Evolutionary conservation across 2,888 invertebrate species (phyloP).

Genomic region (Ernsta delagoae): DNA sequence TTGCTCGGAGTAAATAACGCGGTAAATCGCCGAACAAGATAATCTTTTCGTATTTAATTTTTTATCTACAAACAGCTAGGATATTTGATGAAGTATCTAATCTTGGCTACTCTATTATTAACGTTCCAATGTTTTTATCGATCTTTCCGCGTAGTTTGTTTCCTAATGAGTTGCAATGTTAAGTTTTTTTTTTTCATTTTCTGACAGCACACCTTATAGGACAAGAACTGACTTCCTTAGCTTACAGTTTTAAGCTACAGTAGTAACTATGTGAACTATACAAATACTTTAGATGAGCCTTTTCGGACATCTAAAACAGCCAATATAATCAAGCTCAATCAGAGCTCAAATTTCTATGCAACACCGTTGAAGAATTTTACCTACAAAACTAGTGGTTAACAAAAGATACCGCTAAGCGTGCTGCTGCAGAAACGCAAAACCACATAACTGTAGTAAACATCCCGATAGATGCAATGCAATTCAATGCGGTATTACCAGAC

Average conservation of each 20-base stretch:
- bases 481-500: conserved; percentile 7
- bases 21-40: conserved; percentile 1
- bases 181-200: neutral
- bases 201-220: too few relatives aligned
- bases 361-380: too few relatives aligned
- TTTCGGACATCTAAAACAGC: too few relatives aligned
- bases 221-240: too few relatives aligned
- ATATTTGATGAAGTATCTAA: neutral
- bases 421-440: conserved; percentile 15
- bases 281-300: too few relatives aligned
- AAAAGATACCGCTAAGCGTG: conserved; percentile 14
- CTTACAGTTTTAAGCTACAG: too few relatives aligned
- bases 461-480: conserved; percentile 14
- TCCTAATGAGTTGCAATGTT: neutral
- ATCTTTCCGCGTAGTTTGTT: neutral
- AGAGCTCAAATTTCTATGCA: too few relatives aligned
- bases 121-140: neutral
- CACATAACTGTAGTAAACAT: conserved; percentile 28
- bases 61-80: neutral
- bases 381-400: neutral
- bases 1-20: neutral
- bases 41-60: neutral
- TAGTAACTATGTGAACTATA: too few relatives aligned
- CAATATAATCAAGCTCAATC: too few relatives aligned
- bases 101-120: neutral